Percentiles rank a stretch among this genome's conserved stretches.
phyloP scores from a whole-genome alignment of 1,140 invertebrate species.

The Penaeus vannamei region DNA sequence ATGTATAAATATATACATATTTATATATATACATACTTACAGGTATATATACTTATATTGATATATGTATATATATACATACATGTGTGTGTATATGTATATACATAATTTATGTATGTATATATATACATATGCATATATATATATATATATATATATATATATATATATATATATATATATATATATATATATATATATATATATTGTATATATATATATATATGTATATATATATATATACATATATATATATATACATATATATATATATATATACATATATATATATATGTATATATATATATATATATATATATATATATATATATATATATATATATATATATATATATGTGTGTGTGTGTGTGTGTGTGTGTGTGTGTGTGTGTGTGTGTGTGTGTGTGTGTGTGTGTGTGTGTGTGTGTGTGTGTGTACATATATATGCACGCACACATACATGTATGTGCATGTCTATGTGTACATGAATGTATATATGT shows the following conservation, averaged over 20 bases:
- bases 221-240: neutral
- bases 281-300: neutral
- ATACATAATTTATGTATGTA: neutral
- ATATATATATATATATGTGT: neutral
- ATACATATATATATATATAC: neutral
- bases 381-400: too few species aligned
- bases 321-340: neutral
- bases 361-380: neutral
- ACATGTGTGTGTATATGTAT: neutral
- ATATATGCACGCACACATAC: too few species aligned
- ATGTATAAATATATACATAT: neutral
- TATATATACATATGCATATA: neutral
- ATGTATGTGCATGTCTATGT: too few species aligned
- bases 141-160: neutral
- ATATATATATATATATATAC: neutral
- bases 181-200: neutral
- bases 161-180: neutral
- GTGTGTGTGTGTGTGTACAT: too few species aligned
- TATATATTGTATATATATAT: neutral
- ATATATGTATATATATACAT: neutral
- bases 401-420: too few species aligned
- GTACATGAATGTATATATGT: too few species aligned
- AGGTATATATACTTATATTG: too few species aligned
- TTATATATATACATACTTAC: neutral
- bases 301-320: neutral